A percentile compares a stretch with the other conserved stretches of the same genome.
Evolutionary conservation across 1,140 invertebrate genomes (phyloP).

Genomic region (Mesaphorura yosii): DNA sequence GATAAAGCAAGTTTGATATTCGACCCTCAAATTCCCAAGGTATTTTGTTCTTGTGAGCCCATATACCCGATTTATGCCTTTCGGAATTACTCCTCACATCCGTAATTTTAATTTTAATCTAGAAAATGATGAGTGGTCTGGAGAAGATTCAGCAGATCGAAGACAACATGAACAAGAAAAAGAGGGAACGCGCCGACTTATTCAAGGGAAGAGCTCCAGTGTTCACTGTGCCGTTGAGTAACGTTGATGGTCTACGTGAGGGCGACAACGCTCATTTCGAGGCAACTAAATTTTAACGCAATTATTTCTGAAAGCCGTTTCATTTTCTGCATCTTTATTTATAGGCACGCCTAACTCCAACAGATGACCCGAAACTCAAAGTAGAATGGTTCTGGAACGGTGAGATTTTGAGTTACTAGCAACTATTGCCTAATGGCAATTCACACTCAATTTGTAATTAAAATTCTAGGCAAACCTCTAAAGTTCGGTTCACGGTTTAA

Average conservation of each 20-base stretch:
- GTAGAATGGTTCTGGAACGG: not conserved
- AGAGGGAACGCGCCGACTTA: constrained; percentile 50
- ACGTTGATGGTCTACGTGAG: constrained; percentile 71
- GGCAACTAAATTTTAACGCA: no score
- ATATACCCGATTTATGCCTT: no score
- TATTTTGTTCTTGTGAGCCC: no score
- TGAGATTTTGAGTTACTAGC: no score
- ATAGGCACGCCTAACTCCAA: constrained; percentile 79
- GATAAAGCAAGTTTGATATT: constrained; percentile 85
- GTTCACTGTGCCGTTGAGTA: constrained; percentile 78
- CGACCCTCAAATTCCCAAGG: constrained; percentile 84
- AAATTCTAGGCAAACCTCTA: constrained; percentile 56
- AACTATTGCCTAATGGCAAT: no score
- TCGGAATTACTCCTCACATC: no score
- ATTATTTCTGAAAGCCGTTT: no score
- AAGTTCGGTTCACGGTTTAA: constrained; percentile 73
- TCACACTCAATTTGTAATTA: not conserved
- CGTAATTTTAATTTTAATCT: no score
- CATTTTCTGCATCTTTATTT: no score
- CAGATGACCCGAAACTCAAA: constrained; percentile 86
- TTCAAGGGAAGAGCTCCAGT: constrained; percentile 59
- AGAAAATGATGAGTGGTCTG: constrained; percentile 83
- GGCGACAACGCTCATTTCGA: constrained; percentile 92
- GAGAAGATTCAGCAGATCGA: constrained; percentile 87
- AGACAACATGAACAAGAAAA: constrained; percentile 61